phyloP scores from a whole-genome alignment of 2,888 invertebrate genomes.

The Gryllus longicercus region DNA sequence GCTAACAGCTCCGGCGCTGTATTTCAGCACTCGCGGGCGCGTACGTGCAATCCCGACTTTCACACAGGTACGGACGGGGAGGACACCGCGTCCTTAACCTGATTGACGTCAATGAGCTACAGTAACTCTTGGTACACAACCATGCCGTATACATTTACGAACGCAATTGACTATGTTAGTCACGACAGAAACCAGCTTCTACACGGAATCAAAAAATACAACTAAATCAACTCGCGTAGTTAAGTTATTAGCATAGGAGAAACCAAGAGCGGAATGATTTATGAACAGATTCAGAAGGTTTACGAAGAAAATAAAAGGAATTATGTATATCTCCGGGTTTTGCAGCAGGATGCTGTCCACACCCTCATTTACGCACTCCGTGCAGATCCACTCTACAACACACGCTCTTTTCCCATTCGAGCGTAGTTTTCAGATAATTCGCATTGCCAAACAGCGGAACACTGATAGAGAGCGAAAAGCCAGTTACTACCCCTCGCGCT shows the following conservation, averaged over 20 bases:
- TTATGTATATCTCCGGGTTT: too few species aligned
- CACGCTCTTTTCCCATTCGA: neutral
- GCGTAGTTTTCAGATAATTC: neutral
- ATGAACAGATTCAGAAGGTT: too few species aligned
- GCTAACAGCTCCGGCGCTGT: neutral
- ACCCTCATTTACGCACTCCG: too few species aligned
- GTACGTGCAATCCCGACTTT: neutral
- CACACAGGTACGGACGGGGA: neutral
- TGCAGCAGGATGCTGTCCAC: too few species aligned
- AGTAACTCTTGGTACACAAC: neutral
- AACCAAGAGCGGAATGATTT: too few species aligned
- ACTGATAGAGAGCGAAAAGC: neutral
- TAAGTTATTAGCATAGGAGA: too few species aligned
- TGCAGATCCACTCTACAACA: too few species aligned
- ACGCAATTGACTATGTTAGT: neutral
- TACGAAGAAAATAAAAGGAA: too few species aligned
- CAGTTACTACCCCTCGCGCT: neutral
- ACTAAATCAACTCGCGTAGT: neutral
- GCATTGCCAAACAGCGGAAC: neutral
- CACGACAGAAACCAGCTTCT: neutral
- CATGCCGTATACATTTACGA: neutral
- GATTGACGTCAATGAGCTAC: slow-evolving; percentile 17
- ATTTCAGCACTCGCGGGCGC: neutral
- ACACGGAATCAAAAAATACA: neutral
- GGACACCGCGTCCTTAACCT: neutral